Conservation (phyloP, 2,888 invertebrate species). For the Amphipoea oculea region DNA sequence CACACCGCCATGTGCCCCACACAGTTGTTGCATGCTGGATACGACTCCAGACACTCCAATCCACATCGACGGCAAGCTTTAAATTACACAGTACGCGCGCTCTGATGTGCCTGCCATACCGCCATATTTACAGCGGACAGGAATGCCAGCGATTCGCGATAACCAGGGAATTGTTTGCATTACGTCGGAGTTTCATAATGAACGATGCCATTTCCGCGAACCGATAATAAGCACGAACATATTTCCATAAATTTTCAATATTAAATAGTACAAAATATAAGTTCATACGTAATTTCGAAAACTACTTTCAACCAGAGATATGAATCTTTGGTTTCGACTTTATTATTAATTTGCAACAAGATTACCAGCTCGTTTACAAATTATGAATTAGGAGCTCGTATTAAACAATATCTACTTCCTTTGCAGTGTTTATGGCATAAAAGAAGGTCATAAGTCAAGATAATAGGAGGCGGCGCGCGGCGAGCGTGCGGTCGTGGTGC, state of each 20-base stretch:
- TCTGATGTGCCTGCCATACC: not conserved
- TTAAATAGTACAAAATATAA: not conserved
- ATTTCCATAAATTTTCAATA: not conserved
- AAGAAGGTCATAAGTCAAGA: conserved; percentile 25
- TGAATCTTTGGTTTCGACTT: not conserved
- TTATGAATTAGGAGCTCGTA: conserved; percentile 14
- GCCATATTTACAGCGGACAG: not conserved
- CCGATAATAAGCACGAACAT: not conserved
- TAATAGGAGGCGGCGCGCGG: conserved; percentile 4
- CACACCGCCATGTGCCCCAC: not conserved
- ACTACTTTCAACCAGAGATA: not conserved
- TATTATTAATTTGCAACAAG: not conserved
- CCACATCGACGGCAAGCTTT: not conserved
- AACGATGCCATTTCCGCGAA: not conserved
- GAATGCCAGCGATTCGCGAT: not conserved
- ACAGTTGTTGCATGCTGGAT: not conserved
- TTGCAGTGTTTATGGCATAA: not conserved
- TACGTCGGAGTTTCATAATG: not conserved
- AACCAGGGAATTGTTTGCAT: conserved; percentile 7
- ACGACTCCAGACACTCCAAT: not conserved
- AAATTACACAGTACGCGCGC: not conserved
- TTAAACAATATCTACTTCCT: conserved; percentile 13
- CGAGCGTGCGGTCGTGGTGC: not conserved
- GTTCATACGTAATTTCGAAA: not conserved
- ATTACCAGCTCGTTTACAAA: conserved; percentile 8